phyloP scores from a whole-genome alignment of 2,113 vertebrate species.

The Cebus imitator region DNA sequence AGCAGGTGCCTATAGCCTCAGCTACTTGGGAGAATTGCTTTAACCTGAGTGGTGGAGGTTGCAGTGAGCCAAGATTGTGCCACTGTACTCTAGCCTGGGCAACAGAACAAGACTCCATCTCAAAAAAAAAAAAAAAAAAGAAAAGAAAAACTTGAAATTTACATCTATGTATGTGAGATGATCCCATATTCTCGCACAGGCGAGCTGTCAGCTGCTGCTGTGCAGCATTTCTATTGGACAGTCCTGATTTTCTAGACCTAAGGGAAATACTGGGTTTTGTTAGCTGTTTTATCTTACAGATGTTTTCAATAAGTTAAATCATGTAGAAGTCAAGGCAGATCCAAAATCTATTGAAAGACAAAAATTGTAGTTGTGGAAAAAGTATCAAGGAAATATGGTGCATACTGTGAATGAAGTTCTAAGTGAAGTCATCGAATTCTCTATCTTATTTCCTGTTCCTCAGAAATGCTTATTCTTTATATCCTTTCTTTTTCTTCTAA shows the following conservation, averaged over 20 bases:
- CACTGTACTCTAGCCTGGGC: no score
- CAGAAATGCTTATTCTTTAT: not conserved
- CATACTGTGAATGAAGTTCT: not conserved
- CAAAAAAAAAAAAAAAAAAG: no score
- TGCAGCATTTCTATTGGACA: not conserved
- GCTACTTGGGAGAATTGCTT: no score
- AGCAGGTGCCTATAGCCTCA: no score
- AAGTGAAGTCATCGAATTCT: not conserved
- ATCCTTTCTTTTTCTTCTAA: not conserved
- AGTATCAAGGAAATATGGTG: not conserved
- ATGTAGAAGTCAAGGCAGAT: not conserved
- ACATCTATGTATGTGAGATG: not conserved
- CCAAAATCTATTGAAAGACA: not conserved
- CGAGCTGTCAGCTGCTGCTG: not conserved
- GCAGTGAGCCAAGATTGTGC: no score
- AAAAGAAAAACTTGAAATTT: not conserved
- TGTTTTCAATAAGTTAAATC: constrained; percentile 61
- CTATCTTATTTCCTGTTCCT: not conserved
- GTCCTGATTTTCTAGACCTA: not conserved
- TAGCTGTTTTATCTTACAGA: constrained; percentile 70
- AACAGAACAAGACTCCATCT: no score
- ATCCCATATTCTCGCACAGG: not conserved
- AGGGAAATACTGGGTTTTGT: constrained; percentile 44
- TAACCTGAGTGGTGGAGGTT: no score
- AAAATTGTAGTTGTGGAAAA: not conserved